Evolutionary conservation across 2,113 vertebrate species (phyloP).

Genomic region (Sinocyclocheilus rhinocerous): DNA sequence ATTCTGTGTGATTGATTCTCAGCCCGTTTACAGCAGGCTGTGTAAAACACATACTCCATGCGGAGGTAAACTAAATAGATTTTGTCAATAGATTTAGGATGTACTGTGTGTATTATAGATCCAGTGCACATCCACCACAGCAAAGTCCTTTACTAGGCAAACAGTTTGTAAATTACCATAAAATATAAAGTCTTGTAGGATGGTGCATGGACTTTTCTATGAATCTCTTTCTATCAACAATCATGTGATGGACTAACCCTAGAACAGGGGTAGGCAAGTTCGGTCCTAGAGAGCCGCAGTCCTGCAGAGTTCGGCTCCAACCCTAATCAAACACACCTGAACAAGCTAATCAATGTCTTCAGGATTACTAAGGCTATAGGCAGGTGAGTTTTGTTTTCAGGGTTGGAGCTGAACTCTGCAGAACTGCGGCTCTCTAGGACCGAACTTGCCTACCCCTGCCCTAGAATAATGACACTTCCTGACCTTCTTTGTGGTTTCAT

Average conservation of each 20-base stretch:
- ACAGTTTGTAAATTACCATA: no score
- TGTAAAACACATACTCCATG: constrained; percentile 65
- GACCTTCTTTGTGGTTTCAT: background rate
- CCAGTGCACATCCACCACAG: background rate
- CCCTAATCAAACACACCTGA: no score
- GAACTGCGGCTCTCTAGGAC: no score
- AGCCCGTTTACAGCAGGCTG: constrained; percentile 39
- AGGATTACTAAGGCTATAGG: no score
- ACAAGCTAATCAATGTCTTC: no score
- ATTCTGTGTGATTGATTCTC: constrained; percentile 52
- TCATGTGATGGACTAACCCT: background rate
- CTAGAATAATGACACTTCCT: constrained; percentile 5
- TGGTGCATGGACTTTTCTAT: background rate
- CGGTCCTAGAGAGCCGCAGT: no score
- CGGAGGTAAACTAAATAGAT: constrained; percentile 37
- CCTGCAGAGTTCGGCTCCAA: no score
- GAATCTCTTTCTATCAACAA: background rate
- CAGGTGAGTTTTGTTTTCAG: no score
- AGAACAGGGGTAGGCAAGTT: no score
- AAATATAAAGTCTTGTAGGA: no score
- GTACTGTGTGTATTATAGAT: background rate
- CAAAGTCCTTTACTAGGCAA: background rate
- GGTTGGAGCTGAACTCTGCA: no score
- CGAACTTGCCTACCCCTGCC: no score
- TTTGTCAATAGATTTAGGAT: constrained; percentile 9